Base-by-base conservation (phyloP, 2,888 invertebrate species). In the Drepana falcataria region DNA sequence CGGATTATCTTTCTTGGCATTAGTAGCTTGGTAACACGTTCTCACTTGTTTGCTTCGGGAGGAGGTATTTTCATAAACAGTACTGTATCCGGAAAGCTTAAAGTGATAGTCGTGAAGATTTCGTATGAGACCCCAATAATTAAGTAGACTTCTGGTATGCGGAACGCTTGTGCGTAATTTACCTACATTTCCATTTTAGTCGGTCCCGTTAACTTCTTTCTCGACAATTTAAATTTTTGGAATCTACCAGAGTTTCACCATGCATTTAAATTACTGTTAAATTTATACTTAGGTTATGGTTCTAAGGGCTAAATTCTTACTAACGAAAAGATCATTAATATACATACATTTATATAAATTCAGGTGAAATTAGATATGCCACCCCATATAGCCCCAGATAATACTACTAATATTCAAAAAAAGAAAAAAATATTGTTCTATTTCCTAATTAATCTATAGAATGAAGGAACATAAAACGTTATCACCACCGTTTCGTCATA, bases 191-290 rank as follows among this genome's bases (percentile, higher is more conserved):
- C 35, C 49, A 49, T 49, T 49, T 21, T 37, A 35, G 37, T n/a
- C n/a, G 35, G 34, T 9, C 9, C 21, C 2, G 2, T 37, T 35
- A 37, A 1, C 35, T 49, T 7, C 40, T 6, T 55, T 57, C 48
- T 53, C 51, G 53, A 55, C 51, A 55, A 57, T 57, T 58, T 53
- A 52, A 57, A 55, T 58, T 55, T 59, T 52, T 53, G 47, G 9
- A 41, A n/a, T 35, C 49, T 57, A 44, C 52, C 47, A 52, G 48
- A 48, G 49, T 56, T 55, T 49, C 48, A 57, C 53, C 51, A 54
- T 61, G 59, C 56, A 64, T 64, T 61, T 64, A 60, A 60, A 61
- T 60, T 48, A 55, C 55, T 48, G 53, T 63, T 58, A 58, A 63
- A 60, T 52, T 4, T 37, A 37, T 4, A 56, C 21, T 54, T 51